Percentiles rank a stretch among this genome's conserved stretches.
Conservation (phyloP, 92 coral and sea anemone species). For the Galaxea fascicularis region DNA sequence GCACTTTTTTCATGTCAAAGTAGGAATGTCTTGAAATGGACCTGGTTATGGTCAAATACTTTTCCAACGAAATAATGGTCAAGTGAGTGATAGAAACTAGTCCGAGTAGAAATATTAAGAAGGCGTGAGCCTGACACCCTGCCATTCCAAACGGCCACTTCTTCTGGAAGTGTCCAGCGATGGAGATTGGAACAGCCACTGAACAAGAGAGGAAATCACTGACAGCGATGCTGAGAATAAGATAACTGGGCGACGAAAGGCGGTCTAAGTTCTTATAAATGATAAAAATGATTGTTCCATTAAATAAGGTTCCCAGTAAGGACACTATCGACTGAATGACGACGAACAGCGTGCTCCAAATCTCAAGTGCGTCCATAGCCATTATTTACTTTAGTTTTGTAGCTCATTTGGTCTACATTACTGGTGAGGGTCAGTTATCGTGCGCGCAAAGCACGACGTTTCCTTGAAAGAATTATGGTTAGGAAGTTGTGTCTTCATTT, state of each 20-base stretch:
- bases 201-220: constrained; percentile 65
- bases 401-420: too few species aligned
- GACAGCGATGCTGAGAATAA: constrained; percentile 61
- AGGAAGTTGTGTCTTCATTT: neutral
- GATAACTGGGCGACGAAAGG: constrained; percentile 52
- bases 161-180: constrained; percentile 29
- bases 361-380: neutral
- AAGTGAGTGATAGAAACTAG: constrained; percentile 70
- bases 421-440: too few species aligned
- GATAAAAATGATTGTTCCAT: constrained; percentile 45
- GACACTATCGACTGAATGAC: constrained; percentile 11
- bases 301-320: constrained; percentile 49
- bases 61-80: constrained; percentile 61
- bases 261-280: constrained; percentile 44
- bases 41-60: constrained; percentile 68
- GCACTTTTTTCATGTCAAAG: constrained; percentile 40
- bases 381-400: too few species aligned
- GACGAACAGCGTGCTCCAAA: constrained; percentile 18
- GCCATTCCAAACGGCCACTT: constrained; percentile 68
- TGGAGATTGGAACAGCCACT: constrained; percentile 65
- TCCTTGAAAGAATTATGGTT: neutral
- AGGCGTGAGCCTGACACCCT: constrained; percentile 71
- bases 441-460: too few species aligned
- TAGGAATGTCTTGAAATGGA: constrained; percentile 43
- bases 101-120: constrained; percentile 66